phyloP scores from a whole-genome alignment of 2,888 invertebrate species.

The Himalopsyche anomala region DNA sequence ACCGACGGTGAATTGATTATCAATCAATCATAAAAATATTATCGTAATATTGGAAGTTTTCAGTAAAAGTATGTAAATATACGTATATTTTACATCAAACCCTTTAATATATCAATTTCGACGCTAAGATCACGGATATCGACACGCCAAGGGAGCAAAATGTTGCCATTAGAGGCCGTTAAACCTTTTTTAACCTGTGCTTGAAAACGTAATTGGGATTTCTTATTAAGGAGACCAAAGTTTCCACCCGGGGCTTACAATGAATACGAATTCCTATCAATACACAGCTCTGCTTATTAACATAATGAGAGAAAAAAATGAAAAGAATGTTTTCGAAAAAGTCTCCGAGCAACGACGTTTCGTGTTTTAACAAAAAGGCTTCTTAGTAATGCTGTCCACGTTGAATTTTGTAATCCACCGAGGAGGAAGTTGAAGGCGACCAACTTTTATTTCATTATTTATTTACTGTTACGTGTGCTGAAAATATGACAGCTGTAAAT shows the following conservation, averaged over 20 bases:
- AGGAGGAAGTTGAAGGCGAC: constrained; percentile 34
- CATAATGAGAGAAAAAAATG: constrained; percentile 40
- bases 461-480: neutral
- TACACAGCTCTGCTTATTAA: constrained; percentile 24
- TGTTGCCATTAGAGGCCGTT: constrained; percentile 33
- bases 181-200: neutral
- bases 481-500: neutral
- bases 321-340: constrained; percentile 37
- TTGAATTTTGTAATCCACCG: constrained; percentile 26
- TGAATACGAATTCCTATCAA: constrained; percentile 32
- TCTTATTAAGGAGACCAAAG: constrained; percentile 9
- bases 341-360: constrained; percentile 2
- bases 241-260: constrained; percentile 39
- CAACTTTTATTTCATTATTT: constrained; percentile 9
- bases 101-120: no score
- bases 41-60: no score
- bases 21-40: no score
- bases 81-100: no score
- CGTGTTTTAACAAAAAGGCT: constrained; percentile 31
- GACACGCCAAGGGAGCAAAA: neutral
- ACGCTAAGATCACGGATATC: neutral
- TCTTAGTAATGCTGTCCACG: constrained; percentile 40
- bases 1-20: no score
- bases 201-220: constrained; percentile 23
- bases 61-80: no score